Conservation (phyloP, 2,888 invertebrate genomes). For the Periphyllus acericola region DNA sequence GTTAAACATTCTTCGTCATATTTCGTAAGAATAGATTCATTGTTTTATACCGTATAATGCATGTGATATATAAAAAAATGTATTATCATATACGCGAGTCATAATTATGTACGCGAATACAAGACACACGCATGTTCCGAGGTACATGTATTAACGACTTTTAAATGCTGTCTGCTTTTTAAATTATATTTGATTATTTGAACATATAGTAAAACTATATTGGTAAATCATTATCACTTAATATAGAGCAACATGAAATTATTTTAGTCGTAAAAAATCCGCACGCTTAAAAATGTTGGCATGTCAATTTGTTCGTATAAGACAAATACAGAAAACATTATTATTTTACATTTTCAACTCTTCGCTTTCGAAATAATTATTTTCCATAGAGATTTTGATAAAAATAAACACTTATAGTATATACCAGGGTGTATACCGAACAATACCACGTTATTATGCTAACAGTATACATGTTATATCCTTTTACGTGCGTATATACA, state of each 20-base stretch:
- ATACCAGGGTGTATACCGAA: background rate
- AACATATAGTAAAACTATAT: background rate
- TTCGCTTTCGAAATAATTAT: background rate
- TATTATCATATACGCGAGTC: background rate
- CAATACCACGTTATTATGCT: background rate
- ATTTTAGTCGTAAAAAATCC: too few relatives aligned
- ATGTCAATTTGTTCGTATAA: background rate
- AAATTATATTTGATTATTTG: background rate
- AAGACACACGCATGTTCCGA: background rate
- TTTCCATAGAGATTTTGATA: background rate
- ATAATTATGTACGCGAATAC: background rate
- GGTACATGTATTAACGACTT: background rate
- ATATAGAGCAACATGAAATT: too few relatives aligned
- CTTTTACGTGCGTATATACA: background rate
- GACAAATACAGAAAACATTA: background rate
- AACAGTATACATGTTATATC: background rate
- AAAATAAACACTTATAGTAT: background rate
- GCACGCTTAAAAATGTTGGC: background rate
- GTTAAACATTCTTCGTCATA: background rate
- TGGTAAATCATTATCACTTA: background rate
- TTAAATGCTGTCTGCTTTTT: background rate
- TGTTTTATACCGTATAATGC: background rate
- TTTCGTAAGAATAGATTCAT: background rate
- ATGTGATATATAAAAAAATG: background rate
- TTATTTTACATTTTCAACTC: too few relatives aligned